Percentiles rank a stretch among this genome's conserved stretches.
Conservation (phyloP, 2,888 invertebrate genomes). For the Enchytraeus crypticus region DNA sequence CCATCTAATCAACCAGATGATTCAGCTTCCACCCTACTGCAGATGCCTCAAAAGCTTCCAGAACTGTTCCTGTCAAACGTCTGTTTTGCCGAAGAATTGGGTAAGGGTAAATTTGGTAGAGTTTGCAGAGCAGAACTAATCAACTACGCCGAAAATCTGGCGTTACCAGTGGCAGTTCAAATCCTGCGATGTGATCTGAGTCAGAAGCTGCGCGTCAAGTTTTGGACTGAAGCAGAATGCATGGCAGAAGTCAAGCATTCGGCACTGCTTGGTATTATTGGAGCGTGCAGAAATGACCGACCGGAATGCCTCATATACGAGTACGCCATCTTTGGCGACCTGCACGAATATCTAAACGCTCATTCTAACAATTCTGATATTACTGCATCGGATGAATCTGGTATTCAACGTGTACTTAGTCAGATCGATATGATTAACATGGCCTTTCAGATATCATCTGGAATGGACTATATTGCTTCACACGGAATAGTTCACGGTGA, state of each 20-base stretch:
- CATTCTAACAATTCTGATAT: conserved; percentile 55
- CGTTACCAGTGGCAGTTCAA: conserved; percentile 85
- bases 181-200: conserved; percentile 86
- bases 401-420: conserved; percentile 37
- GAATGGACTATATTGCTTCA: conserved; percentile 55
- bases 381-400: background rate
- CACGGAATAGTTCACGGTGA: conserved; percentile 96
- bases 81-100: conserved; percentile 41
- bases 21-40: too few species aligned
- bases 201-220: conserved; percentile 64
- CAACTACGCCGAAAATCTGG: conserved; percentile 52
- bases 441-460: conserved; percentile 55
- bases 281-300: conserved; percentile 75
- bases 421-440: conserved; percentile 72
- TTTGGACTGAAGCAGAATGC: conserved; percentile 83
- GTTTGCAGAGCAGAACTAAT: conserved; percentile 85
- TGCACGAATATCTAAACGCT: conserved; percentile 91
- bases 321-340: conserved; percentile 86
- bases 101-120: conserved; percentile 78
- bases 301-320: conserved; percentile 94
- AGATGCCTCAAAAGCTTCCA: background rate
- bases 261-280: conserved; percentile 88
- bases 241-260: conserved; percentile 89
- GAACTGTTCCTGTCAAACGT: conserved; percentile 66
- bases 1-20: too few species aligned